Evolutionary conservation across 2,888 invertebrate species (phyloP).

Genomic region (Cheilosia grossa): DNA sequence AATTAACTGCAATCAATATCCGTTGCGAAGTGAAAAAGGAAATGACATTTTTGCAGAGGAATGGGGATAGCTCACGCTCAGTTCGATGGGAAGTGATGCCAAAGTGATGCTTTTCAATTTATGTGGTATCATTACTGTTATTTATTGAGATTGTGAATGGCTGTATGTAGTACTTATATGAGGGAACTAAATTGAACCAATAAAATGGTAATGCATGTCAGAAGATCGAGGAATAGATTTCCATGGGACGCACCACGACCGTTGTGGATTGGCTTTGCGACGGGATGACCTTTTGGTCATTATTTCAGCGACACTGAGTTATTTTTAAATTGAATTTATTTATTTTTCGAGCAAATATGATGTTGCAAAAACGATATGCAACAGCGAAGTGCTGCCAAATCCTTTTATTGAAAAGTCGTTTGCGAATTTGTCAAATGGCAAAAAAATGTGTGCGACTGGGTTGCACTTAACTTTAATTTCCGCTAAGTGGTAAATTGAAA

Average conservation of each 20-base stretch:
- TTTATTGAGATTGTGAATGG: slow-evolving; percentile 21
- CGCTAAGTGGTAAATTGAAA: no score
- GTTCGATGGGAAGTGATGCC: background rate
- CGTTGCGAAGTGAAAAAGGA: background rate
- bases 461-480: no score
- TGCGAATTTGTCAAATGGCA: no score
- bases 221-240: background rate
- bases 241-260: background rate
- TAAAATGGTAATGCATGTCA: background rate
- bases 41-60: background rate
- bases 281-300: no score
- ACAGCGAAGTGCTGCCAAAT: no score
- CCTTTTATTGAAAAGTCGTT: no score
- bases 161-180: background rate
- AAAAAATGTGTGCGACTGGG: no score
- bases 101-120: background rate
- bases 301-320: background rate
- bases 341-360: no score
- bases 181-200: background rate
- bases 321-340: background rate
- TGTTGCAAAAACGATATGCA: no score
- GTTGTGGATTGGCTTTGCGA: no score
- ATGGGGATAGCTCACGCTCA: background rate
- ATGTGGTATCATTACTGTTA: slow-evolving; percentile 8
- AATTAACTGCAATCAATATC: slow-evolving; percentile 55